Evolutionary conservation across 2,888 invertebrate genomes (phyloP).

Genomic region (Protodeltote pygarga): DNA sequence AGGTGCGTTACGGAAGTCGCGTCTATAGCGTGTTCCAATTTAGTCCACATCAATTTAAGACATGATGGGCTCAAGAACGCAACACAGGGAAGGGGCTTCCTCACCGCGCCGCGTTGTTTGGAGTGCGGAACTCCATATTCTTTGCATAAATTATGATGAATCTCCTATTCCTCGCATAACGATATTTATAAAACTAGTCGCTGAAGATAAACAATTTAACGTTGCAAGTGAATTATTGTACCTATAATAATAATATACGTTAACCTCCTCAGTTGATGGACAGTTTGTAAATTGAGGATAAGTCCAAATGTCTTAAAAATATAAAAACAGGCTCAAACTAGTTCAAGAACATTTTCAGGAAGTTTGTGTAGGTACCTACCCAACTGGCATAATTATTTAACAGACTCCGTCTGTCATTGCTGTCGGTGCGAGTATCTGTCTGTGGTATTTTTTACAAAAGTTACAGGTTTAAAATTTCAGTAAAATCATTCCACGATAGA

Average conservation of each 20-base stretch:
- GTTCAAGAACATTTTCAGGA: too few relatives aligned
- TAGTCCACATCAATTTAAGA: slow-evolving; percentile 28
- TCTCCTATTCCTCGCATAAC: slow-evolving; percentile 1
- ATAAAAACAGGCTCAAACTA: too few relatives aligned
- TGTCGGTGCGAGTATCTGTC: too few relatives aligned
- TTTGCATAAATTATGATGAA: slow-evolving; percentile 20
- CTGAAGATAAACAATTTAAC: slow-evolving; percentile 4
- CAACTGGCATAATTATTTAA: too few relatives aligned
- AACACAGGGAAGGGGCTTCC: slow-evolving; percentile 29
- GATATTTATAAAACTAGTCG: slow-evolving; percentile 5
- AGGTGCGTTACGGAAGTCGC: slow-evolving; percentile 24
- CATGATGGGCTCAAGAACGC: slow-evolving; percentile 19
- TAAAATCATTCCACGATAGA: slow-evolving; percentile 27
- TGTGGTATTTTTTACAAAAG: too few relatives aligned
- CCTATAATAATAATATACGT: too few relatives aligned
- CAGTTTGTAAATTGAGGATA: too few relatives aligned
- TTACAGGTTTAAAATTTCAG: slow-evolving; percentile 18
- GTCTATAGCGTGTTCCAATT: slow-evolving; percentile 29
- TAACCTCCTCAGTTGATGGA: too few relatives aligned
- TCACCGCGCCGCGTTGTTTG: slow-evolving; percentile 15
- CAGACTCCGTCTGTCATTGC: too few relatives aligned
- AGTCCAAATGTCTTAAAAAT: too few relatives aligned
- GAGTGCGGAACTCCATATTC: slow-evolving; percentile 22
- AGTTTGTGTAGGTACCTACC: too few relatives aligned
- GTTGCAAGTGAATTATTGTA: slow-evolving; percentile 18